Evolutionary conservation across 1,140 invertebrate genomes (phyloP), one percentile per base, ranked within the genome.

Genomic region (Aphaenogaster ashmeadi): DNA sequence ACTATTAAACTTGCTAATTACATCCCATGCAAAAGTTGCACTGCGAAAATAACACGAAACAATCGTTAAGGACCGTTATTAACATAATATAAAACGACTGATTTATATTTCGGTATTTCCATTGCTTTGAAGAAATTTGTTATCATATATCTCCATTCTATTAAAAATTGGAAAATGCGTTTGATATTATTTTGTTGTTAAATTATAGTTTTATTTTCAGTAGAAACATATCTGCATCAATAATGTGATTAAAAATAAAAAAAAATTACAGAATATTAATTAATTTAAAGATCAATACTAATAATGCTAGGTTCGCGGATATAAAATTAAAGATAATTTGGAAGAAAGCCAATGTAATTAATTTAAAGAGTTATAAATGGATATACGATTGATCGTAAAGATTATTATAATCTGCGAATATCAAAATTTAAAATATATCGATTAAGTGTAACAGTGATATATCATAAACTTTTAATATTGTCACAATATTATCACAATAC

Each of bases 1-100:
- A 38, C 6, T 7, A 27, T 72, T 72, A 44, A 58, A 52, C 52
- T 47, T 72, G 38, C 27, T 81, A 71, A 81, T 71, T 71, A 33
- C 8, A 2, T 69, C 4, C 8, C 47, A 33, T 11, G 7, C 18
- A 11, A 38, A 66, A 66, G 8, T 66, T 4, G 75, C 13, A 4
- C 62, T 38, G 27, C 13, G 27, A 62, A 27, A 47, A 80, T 33
- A 56, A 41, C 13, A 36, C 33, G 3, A 41, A 52, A 13, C 15
- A 36, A 13, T 80, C 18, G 4, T 64, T n/a, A 47, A 79, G 36
- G 1, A 18, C 1, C 4, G 13, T 36, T 36, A 47, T 79, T 50
- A 47, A 18, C 41, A 33, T 3, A 13, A 0, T 15, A n/a, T 15
- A 44, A 77, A 41, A 15, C 13, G 18, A 64, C n/a, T 56, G 0